Percentiles rank a stretch among this genome's conserved stretches.
Conservation (phyloP, 2,888 invertebrate genomes). For the Troides helena region DNA sequence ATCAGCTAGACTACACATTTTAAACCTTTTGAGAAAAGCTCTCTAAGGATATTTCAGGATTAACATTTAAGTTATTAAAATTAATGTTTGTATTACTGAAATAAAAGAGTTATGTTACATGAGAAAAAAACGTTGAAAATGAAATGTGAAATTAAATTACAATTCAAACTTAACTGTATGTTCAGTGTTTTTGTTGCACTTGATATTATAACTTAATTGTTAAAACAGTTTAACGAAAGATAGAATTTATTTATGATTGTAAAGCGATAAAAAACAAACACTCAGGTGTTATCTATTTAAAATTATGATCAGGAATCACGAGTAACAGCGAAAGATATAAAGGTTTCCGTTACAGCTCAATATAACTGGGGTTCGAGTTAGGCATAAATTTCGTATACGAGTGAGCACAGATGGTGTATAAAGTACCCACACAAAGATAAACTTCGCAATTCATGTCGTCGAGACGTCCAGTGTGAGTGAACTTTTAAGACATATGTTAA, state of each 20-base stretch:
- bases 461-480: neutral
- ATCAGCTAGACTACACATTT: no score
- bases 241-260: neutral
- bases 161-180: no score
- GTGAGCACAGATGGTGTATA: constrained; percentile 6
- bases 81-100: no score
- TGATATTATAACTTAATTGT: neutral
- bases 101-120: no score
- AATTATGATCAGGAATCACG: constrained; percentile 3
- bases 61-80: no score
- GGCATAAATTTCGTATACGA: constrained; percentile 21
- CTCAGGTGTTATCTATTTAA: neutral
- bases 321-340: constrained; percentile 13
- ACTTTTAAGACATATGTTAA: constrained; percentile 5
- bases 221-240: neutral
- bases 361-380: constrained; percentile 14
- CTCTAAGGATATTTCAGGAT: no score
- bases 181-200: neutral
- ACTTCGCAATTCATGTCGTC: neutral
- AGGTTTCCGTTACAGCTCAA: constrained; percentile 22
- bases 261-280: neutral
- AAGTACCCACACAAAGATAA: constrained; percentile 5
- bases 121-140: no score
- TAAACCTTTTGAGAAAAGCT: no score
- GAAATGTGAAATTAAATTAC: no score